Evolutionary conservation across 2,888 invertebrate species (phyloP), one percentile per base, ranked within the genome.

Genomic region (Eupithecia insigniata): DNA sequence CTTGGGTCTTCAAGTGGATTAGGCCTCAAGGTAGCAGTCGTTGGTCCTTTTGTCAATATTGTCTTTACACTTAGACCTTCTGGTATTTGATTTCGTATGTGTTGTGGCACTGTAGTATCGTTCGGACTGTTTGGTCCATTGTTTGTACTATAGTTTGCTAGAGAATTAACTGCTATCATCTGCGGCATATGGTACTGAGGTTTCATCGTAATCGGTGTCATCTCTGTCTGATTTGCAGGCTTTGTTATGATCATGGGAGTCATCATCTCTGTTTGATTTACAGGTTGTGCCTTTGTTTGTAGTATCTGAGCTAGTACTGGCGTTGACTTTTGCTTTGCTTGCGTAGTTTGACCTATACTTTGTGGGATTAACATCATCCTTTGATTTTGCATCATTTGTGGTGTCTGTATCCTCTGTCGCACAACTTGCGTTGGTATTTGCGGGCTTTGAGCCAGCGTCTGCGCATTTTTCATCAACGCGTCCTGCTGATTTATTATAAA

Each of bases 21-120:
- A 60, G 76, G 74, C 62, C 73, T 74, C 14, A 74, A 62, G 36
- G 69, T 80, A 1, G 89, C 85, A 73, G 89, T 87, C 5, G 28
- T 26, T 28, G 67, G 30, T 60, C 34, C 22, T 60, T 68, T 70
- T 12, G 34, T 87, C 12, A 83, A 77, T 65, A 55, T 26, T 55
- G 80, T 82, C 74, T 84, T 82, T 1, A 82, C 77, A 69, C 76
- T 80, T 1, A 80, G 78, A 69, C 80, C 83, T 18, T 79, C 73
- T n/a, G 81, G 74, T 16, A 79, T 74, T 73, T 82, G 82, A 64
- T 72, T 80, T 69, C 74, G 78, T 51, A 77, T 74, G 46, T 72
- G 69, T 39, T 74, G 69, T 3, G 79, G 78, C 4, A 76, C 61
- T 14, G 64, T 36, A 12, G 64, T 36, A 22, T 64, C 64, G 1